Evolutionary conservation across 2,113 vertebrate species (phyloP).

Genomic region (Campylorhamphus procurvoides): DNA sequence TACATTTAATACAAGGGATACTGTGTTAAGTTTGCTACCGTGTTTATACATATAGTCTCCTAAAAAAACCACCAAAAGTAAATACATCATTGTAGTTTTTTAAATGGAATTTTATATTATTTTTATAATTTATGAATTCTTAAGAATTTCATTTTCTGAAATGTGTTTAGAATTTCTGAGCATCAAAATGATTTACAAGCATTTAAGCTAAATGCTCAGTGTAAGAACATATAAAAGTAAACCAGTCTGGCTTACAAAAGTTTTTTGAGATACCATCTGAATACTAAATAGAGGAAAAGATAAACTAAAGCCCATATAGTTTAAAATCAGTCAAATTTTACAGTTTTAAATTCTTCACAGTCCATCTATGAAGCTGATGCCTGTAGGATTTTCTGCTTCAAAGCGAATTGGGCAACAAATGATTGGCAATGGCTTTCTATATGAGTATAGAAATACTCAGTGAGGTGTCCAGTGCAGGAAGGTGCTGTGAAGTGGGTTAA

Average conservation of each 20-base stretch:
- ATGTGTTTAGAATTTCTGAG: not conserved
- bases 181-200: not conserved
- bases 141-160: not conserved
- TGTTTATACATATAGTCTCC: not conserved
- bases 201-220: not conserved
- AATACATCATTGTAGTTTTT: not conserved
- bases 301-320: not conserved
- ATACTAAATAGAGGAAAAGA: not conserved
- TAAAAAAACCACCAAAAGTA: not conserved
- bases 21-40: not conserved
- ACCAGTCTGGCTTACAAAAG: not conserved
- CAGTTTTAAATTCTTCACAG: not conserved
- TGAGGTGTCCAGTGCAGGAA: not conserved
- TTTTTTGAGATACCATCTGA: not conserved
- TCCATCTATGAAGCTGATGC: not conserved
- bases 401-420: not conserved
- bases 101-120: not conserved
- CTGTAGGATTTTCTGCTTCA: not conserved
- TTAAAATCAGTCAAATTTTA: not conserved
- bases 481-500: not conserved
- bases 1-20: not conserved
- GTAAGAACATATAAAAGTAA: not conserved
- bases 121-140: not conserved
- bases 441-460: fast-evolving
- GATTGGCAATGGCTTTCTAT: not conserved